These are phyloP conservation scores for Liasis olivaceus DNA, from an alignment of 2,797 vertebrate genomes.

Conservation along the genomic window DNA sequence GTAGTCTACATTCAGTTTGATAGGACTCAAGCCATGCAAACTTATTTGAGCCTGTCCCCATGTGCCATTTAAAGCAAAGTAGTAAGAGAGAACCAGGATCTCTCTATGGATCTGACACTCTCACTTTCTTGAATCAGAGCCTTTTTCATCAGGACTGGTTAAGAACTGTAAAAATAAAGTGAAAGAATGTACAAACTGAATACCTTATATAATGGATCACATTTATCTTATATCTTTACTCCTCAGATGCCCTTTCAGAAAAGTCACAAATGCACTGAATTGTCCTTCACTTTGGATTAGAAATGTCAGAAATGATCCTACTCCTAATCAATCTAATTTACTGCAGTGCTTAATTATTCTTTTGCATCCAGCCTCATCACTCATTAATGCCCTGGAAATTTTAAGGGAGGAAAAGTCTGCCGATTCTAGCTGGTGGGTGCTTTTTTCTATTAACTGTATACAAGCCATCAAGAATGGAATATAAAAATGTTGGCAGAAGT, in stretches of 20 bases:
- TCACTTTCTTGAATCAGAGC: conserved; percentile 21
- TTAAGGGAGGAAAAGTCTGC: conserved; percentile 16
- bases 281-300: conserved; percentile 62
- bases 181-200: conserved; percentile 20
- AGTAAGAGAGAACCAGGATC: background rate
- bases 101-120: conserved; percentile 13
- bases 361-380: conserved; percentile 41
- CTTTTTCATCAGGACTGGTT: conserved; percentile 14
- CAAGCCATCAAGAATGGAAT: conserved; percentile 1
- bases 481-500: conserved; percentile 4
- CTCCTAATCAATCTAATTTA: conserved; percentile 65
- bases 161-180: conserved; percentile 10
- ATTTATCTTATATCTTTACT: conserved; percentile 53
- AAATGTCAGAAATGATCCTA: conserved; percentile 59
- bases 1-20: background rate
- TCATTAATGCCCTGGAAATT: conserved; percentile 54
- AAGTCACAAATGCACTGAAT: conserved; percentile 42
- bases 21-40: background rate
- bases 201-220: conserved; percentile 29
- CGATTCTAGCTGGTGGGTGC: background rate
- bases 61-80: background rate
- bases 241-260: conserved; percentile 46
- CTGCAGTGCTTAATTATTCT: conserved; percentile 53
- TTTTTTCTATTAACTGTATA: background rate
- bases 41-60: background rate